Base-by-base conservation (phyloP, 2,888 invertebrate species). In the Philereme vetulata region DNA sequence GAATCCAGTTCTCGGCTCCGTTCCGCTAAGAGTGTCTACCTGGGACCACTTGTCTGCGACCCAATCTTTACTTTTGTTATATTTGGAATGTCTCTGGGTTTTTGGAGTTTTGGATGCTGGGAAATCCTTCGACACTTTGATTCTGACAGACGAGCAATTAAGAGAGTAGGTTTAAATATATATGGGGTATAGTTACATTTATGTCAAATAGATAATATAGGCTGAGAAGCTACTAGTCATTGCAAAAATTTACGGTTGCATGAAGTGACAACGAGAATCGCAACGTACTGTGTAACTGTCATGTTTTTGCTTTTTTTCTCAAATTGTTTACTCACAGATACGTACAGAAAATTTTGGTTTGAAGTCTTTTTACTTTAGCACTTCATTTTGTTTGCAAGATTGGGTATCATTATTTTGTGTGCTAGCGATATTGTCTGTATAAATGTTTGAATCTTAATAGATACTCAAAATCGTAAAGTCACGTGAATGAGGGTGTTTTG, bases 241-340 rank as follows among this genome's bases (percentile, higher is more conserved):
- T 21, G 21, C 21, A 21, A 21, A 76, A 73, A 76, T 80, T 88
- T 90, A 89, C 90, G 90, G 90, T 89, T 74, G 74, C 73, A 78
- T 81, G 80, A 84, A 82, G 82, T 76, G 74, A 79, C 76, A 76
- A 73, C 76, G 84, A 90, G 88, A 91, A 82, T 90, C 90, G 90
- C 77, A 75, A 81, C 2, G 21, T 38, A 8, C 1, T 38, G 2
- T 84, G 80, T 89, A 90, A 90, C 91, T 90, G 90, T 90, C 81
- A 64, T 81, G 81, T 85, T 88, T 85, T 85, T 81, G 74, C 76
- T 67, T 82, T 77, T n/a, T 83, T 86, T 83, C 82, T 75, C 68
- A 74, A 79, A 81, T 71, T 84, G 78, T 88, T 88, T 85, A 78
- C 80, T 88, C 82, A 79, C 84, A 75, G 79, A 76, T 66, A 75